These are phyloP conservation scores for Dastarcus helophoroides DNA, from an alignment of 2,888 invertebrate genomes.

Conservation along the genomic window DNA sequence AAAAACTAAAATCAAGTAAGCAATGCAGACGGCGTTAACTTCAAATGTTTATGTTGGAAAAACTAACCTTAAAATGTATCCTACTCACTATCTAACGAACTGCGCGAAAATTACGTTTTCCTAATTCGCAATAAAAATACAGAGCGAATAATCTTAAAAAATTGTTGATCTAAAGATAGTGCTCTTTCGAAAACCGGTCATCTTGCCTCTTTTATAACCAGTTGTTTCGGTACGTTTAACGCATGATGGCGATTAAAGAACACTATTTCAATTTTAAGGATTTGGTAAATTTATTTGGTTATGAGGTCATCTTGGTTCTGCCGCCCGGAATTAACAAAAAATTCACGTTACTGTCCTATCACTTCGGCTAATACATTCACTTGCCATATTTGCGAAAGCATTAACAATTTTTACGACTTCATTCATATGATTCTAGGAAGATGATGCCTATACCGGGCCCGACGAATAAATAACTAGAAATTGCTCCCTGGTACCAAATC, in stretches of 20 bases:
- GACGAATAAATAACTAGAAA: too few species aligned
- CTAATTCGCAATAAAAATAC: background rate
- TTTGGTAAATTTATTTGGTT: background rate
- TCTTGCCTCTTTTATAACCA: conserved; percentile 1
- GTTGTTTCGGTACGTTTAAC: background rate
- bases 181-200: conserved; percentile 1
- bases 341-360: background rate
- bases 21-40: too few species aligned
- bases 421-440: too few species aligned
- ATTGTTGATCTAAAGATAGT: background rate
- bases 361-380: background rate
- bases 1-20: too few species aligned
- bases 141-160: conserved; percentile 1
- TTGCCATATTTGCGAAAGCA: too few species aligned
- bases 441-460: too few species aligned
- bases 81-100: background rate
- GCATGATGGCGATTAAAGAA: background rate
- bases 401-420: too few species aligned
- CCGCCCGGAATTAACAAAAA: background rate
- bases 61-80: conserved; percentile 1
- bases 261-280: background rate
- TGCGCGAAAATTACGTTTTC: background rate
- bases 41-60: background rate
- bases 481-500: too few species aligned
- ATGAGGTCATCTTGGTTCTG: background rate